Conservation (phyloP, 2,113 vertebrate genomes). For the Thamnaconus septentrionalis region DNA sequence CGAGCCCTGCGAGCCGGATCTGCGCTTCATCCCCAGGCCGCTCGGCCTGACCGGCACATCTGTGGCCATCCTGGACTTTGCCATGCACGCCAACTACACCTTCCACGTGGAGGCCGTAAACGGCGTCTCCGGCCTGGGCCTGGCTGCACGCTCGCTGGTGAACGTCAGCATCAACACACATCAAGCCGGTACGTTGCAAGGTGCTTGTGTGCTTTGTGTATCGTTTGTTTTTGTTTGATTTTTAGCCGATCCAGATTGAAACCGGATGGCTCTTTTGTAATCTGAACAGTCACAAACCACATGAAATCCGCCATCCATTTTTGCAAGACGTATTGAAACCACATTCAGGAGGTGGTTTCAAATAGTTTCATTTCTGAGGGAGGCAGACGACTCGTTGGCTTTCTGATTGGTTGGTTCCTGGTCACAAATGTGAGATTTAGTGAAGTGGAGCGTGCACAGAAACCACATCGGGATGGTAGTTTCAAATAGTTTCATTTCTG, state of each 20-base stretch:
- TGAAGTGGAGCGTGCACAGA: too few relatives aligned
- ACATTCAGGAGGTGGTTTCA: too few relatives aligned
- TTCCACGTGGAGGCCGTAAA: conserved; percentile 95
- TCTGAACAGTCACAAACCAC: too few relatives aligned
- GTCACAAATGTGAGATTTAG: too few relatives aligned
- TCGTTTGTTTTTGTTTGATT: too few relatives aligned
- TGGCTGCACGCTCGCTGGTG: conserved; percentile 83
- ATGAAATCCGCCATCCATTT: neutral
- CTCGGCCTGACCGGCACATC: conserved; percentile 86
- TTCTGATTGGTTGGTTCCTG: too few relatives aligned
- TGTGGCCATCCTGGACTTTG: conserved; percentile 90
- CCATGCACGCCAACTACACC: conserved; percentile 91
- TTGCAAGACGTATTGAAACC: too few relatives aligned
- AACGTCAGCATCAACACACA: conserved; percentile 90
- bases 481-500: too few relatives aligned
- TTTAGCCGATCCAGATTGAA: neutral
- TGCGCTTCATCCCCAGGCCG: conserved; percentile 89
- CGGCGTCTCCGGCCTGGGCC: conserved; percentile 88
- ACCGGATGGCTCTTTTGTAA: too few relatives aligned
- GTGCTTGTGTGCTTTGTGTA: conserved; percentile 1
- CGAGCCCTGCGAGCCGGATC: conserved; percentile 87
- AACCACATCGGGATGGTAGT: too few relatives aligned
- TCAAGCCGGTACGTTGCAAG: conserved; percentile 86
- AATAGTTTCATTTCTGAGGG: too few relatives aligned
- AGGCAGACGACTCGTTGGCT: too few relatives aligned